Evolutionary conservation across 2,797 vertebrate species (phyloP).

Genomic region (Serranus cabrilla): DNA sequence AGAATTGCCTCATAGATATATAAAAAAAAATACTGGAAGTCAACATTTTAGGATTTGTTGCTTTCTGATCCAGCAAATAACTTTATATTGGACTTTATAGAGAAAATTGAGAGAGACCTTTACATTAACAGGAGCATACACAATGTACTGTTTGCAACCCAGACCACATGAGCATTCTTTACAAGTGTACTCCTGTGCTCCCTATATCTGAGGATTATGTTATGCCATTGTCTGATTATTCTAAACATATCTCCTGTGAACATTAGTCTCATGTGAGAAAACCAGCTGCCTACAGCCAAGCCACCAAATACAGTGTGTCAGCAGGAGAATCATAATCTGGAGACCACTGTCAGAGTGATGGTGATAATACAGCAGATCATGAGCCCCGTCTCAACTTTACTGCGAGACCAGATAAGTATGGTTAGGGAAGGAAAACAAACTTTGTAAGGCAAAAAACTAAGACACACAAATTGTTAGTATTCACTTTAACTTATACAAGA

Average conservation of each 20-base stretch:
- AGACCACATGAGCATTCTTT: background rate
- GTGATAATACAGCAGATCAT: background rate
- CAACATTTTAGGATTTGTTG: background rate
- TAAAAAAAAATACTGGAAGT: background rate
- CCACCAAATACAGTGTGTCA: constrained; percentile 8
- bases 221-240: background rate
- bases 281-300: constrained; percentile 13
- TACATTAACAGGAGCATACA: background rate
- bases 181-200: background rate
- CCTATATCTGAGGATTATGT: background rate
- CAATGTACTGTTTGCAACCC: background rate
- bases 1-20: background rate
- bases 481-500: background rate
- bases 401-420: background rate
- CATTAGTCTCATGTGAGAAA: background rate
- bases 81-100: background rate
- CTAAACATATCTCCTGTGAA: background rate
- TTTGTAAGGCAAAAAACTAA: background rate
- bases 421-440: background rate
- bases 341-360: constrained; percentile 4
- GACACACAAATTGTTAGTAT: background rate
- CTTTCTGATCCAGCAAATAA: background rate
- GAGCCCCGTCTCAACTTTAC: background rate
- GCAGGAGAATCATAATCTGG: constrained; percentile 12
- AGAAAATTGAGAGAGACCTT: background rate